Evolutionary conservation across 2,797 vertebrate genomes (phyloP), one percentile per base, ranked within the genome.

Genomic region (Moxostoma hubbsi): DNA sequence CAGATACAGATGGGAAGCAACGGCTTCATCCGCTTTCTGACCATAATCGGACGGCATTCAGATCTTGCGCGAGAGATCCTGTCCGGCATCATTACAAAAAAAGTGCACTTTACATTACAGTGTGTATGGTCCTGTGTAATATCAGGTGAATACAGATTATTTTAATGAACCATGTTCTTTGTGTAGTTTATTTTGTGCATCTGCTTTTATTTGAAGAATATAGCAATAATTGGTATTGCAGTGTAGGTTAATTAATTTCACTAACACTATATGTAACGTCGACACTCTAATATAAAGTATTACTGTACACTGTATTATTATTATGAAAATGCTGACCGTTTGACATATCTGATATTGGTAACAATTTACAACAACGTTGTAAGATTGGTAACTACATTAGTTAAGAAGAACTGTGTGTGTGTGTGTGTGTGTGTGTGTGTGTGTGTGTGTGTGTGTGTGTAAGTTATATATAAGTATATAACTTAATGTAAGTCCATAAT

Each of bases 1-100:
- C 77, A 73, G 69, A 73, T 79, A 58, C 70, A 79, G 62, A 65
- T 72, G 70, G 73, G 51, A 24, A 49, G 4, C 36, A 66, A 73
- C 45, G 12, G 61, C 62, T 50, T 59, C 7, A 59, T 46, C 53
- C 49, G n/a, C 15, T 67, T 51, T 50, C 46, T 18, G 45, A 10
- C 9, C 9, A 46, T 66, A 45, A 66, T 66, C 47, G 11, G 18
- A 51, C 15, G 7, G 4, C 7, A 15, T 49, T 50, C 45, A 18
- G 11, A 46, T 18, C 65, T 36, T 13, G 18, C 18, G 2, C 15
- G 59, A 5, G 57, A 45, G 49, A 53, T 63, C 49, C 58, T 47
- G 54, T 49, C 43, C 43, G 43, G 53, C 58, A 5, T 36, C 36
- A 36, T 36, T 36, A 71, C 45, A 55, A 51, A 73, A 36, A 73